Percentiles rank a stretch among this genome's conserved stretches.
Evolutionary conservation across 1,140 invertebrate genomes (phyloP).

Genomic region (Drosophila nigromelanica): DNA sequence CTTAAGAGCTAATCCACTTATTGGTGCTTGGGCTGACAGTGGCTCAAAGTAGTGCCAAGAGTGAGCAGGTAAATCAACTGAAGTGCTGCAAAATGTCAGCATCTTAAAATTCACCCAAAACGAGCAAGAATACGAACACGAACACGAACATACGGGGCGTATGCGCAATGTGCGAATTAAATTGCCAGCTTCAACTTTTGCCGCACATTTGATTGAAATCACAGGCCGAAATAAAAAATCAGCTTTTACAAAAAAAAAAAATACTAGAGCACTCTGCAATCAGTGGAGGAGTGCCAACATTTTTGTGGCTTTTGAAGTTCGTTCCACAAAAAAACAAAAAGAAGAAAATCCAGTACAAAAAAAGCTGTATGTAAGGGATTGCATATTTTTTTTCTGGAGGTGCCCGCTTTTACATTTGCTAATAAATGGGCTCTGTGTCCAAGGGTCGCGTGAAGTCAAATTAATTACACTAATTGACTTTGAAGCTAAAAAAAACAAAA

Average conservation of each 20-base stretch:
- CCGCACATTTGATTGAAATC: slow-evolving; percentile 42
- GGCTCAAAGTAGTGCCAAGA: slow-evolving; percentile 30
- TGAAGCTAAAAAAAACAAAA: slow-evolving; percentile 49
- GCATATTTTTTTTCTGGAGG: slow-evolving; percentile 17
- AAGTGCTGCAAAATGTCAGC: slow-evolving; percentile 19
- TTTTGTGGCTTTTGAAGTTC: slow-evolving; percentile 49
- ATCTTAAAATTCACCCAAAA: slow-evolving; percentile 20
- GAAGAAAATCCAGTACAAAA: background rate
- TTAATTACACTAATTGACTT: slow-evolving; percentile 72
- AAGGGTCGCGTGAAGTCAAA: slow-evolving; percentile 46
- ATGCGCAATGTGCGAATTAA: slow-evolving; percentile 36
- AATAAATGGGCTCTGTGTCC: slow-evolving; percentile 42
- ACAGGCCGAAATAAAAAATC: slow-evolving; percentile 12
- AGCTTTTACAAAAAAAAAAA: background rate
- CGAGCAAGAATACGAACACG: no score
- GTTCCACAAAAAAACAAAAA: background rate
- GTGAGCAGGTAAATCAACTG: slow-evolving; percentile 28
- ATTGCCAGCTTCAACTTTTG: slow-evolving; percentile 23
- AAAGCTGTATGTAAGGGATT: slow-evolving; percentile 37
- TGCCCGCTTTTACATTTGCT: slow-evolving; percentile 28
- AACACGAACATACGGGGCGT: slow-evolving; percentile 14
- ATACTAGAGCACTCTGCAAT: slow-evolving; percentile 37
- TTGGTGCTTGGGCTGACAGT: slow-evolving; percentile 34
- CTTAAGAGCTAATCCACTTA: slow-evolving; percentile 67
- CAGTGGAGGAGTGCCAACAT: slow-evolving; percentile 44